Evolutionary conservation across 2,888 invertebrate genomes (phyloP).

Genomic region (Tortricodes alternella): DNA sequence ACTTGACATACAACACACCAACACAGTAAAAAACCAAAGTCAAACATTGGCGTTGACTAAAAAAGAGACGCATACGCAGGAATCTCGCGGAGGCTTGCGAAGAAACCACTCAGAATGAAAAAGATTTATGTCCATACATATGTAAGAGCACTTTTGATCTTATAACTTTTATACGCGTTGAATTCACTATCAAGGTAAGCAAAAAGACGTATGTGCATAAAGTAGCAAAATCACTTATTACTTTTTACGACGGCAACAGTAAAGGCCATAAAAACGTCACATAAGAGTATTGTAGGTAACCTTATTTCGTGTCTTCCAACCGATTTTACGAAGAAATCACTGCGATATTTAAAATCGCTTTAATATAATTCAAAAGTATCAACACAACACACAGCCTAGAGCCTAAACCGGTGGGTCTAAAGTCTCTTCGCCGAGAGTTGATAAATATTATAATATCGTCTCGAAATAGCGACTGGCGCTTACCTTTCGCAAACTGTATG

Average conservation of each 20-base stretch:
- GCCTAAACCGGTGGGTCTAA: no score
- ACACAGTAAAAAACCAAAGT: constrained; percentile 11
- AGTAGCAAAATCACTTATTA: no score
- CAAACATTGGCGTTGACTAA: background rate
- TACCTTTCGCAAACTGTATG: no score
- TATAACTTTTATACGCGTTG: background rate
- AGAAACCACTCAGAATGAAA: background rate
- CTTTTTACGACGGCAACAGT: no score
- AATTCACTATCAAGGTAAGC: no score
- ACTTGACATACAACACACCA: constrained; percentile 2
- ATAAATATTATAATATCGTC: no score
- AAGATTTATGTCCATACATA: background rate
- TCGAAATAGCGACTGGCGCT: no score
- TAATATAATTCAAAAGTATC: no score
- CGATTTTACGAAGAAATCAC: background rate
- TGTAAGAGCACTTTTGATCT: background rate
- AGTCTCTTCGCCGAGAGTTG: no score
- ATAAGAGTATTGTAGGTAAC: background rate
- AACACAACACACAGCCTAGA: no score
- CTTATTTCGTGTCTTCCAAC: background rate
- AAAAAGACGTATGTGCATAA: no score
- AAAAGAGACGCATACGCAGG: constrained; percentile 13
- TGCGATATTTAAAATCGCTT: background rate
- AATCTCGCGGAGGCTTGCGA: constrained; percentile 27
- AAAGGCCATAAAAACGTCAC: no score